Base-by-base conservation (phyloP, 2,113 vertebrate species). In the Apteryx owenii region DNA sequence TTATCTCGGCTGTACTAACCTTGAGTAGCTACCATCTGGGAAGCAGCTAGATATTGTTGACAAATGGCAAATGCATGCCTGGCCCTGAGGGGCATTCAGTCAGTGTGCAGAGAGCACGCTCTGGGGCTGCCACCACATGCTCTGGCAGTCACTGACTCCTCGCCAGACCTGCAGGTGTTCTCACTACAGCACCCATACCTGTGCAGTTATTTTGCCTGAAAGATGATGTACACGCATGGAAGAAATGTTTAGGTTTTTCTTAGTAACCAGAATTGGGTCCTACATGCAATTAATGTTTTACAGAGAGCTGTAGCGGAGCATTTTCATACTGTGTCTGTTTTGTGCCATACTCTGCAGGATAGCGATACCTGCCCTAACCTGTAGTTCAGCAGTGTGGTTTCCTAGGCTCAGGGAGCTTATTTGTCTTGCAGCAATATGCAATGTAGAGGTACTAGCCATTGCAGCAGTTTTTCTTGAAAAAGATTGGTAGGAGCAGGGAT, bases 351-450 rank as follows among this genome's bases (percentile, higher is more conserved):
- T 53, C n/a, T 61, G 16, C 1, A 0, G n/a, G 53, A 3, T 19
- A 70, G 54, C 71, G 36, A 26, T 70, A 36, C 33, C 12, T 85
- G 51, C 1, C 1, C 16, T 64, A 93, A 61, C 12, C 42, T 33
- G 23, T 68, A 51, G 17, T 72, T 85, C 16, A 69, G 48, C 29
- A 69, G 22, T 50, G 16, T 79, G n/a, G 5, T 69, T 92, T 83
- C 42, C 31, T 5, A 72, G 38, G n/a, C 11, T 51, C 28, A 69
- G 0, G 1, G 56, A 33, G 19, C 20, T 48, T 48, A n/a, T 23
- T 48, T 48, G 10, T 17, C 31, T 29, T n/a, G 31, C 44, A 70
- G 21, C 31, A 85, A 38, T 56, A 38, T 3, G 5, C 8, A 38
- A 10, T 16, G 11, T 71, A 36, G 20, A 46, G 73, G 14, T 77